phyloP scores from a whole-genome alignment of 2,113 vertebrate genomes.

The Dromiciops gliroides region DNA sequence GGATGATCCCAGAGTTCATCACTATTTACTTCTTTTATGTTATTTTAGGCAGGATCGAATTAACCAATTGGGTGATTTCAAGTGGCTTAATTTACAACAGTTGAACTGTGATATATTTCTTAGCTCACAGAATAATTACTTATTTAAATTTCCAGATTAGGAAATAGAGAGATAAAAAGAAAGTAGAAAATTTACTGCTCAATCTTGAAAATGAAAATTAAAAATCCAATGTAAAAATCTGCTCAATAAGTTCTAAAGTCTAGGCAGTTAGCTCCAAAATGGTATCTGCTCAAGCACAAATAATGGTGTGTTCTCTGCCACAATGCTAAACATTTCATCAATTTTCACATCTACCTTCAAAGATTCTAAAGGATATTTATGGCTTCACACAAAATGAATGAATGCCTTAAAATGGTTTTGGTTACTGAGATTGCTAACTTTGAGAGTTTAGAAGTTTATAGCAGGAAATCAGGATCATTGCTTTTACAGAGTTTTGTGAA shows the following conservation, averaged over 20 bases:
- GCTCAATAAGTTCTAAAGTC: background rate
- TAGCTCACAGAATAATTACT: background rate
- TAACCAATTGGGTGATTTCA: background rate
- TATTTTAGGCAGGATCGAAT: background rate
- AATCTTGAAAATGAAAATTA: background rate
- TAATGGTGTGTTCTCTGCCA: background rate
- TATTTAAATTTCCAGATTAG: slow-evolving; percentile 21
- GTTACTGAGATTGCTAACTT: background rate
- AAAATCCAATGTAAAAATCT: background rate
- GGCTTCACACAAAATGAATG: background rate
- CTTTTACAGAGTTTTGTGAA: background rate
- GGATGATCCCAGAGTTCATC: background rate
- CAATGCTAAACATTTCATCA: background rate
- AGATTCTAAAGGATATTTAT: background rate
- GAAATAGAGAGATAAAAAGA: background rate
- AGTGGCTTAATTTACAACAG: background rate
- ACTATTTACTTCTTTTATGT: background rate
- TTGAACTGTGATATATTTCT: background rate
- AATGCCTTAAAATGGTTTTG: background rate
- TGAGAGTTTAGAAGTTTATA: background rate
- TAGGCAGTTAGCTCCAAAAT: background rate
- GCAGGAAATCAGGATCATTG: background rate
- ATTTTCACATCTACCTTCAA: background rate
- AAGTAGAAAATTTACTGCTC: background rate
- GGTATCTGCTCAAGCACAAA: background rate